Base-by-base conservation (phyloP, 2,113 vertebrate genomes). In the Periophthalmus modestus region DNA sequence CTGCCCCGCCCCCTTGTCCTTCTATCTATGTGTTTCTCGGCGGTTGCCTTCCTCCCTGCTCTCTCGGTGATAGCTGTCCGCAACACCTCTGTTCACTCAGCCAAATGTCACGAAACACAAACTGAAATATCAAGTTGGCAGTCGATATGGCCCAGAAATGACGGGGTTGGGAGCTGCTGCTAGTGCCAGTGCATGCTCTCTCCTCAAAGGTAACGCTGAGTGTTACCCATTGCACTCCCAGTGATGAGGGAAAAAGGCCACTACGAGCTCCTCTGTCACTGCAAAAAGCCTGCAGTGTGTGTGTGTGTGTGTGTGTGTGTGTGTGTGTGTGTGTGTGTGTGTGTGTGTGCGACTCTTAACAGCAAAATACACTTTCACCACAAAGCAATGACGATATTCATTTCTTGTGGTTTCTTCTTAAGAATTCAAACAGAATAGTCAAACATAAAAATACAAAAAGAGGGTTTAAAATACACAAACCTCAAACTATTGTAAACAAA, bases 51-150 rank as follows among this genome's bases (percentile, higher is more conserved):
- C 71, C 85, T 70, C 77, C 77, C 80, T 80, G 70, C 77, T 84
- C 84, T 86, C 81, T 66, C 62, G 79, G 82, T 89, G 88, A 91
- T 82, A 84, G 88, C 87, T 88, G 81, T 93, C 88, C 77, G 73
- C 58, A 58, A 85, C 89, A 85, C 90, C 89, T 87, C 85, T 85
- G 86, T 89, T 92, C 91, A 89, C 85, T 91, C 92, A 87, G 85
- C 89, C 91, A 93, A 93, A 94, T 93, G 92, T 94, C 94, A 94
- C 82, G 75, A 77, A 89, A 83, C 89, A 91, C 83, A 86, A 88
- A 83, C 77, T 84, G 87, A 93, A 94, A 92, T 92, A 93, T 91
- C 89, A 91, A 86, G 87, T 88, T 85, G 92, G 84, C 91, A 92
- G 91, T 91, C 83, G 71, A 90, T 90, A 84, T 77, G 80, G 73